Evolutionary conservation across 2,113 vertebrate species (phyloP).

Genomic region (Scophthalmus maximus): DNA sequence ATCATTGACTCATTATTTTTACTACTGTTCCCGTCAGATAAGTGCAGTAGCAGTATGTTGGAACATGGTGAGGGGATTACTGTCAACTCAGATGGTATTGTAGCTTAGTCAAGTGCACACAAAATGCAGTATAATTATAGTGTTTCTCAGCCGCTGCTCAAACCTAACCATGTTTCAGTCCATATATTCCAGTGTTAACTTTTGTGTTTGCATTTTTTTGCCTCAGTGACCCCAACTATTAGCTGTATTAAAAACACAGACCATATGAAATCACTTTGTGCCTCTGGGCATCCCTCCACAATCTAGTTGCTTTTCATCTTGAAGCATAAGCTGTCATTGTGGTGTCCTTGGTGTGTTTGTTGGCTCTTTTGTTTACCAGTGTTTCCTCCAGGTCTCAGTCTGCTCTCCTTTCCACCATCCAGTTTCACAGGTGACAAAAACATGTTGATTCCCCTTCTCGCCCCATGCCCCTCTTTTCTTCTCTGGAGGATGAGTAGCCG

Average conservation of each 20-base stretch:
- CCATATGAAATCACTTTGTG: conserved; percentile 29
- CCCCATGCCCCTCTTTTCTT: not conserved
- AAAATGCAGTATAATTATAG: not conserved
- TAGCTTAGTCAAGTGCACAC: not conserved
- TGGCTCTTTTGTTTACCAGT: conserved; percentile 6
- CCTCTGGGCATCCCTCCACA: conserved; percentile 24
- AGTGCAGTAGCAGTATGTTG: not conserved
- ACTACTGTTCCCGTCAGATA: not conserved
- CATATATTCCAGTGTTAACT: not conserved
- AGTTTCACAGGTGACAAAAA: conserved; percentile 18
- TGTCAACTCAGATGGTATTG: not conserved
- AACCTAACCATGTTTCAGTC: not conserved
- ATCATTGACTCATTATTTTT: not conserved
- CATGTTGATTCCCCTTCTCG: not conserved
- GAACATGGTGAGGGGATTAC: not conserved
- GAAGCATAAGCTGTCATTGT: conserved; percentile 44
- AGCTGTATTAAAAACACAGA: conserved; percentile 8
- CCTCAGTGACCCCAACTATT: not conserved
- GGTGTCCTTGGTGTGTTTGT: conserved; percentile 22
- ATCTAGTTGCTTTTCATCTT: conserved; percentile 39
- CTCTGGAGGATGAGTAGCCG: conserved; percentile 23
- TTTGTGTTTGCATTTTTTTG: not conserved
- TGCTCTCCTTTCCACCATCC: not conserved
- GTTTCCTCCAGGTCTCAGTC: not conserved
- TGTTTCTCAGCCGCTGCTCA: not conserved